A percentile compares a stretch with the other conserved stretches of the same genome.
phyloP scores from a whole-genome alignment of 2,888 invertebrate species.

The Lasius fuliginosus region DNA sequence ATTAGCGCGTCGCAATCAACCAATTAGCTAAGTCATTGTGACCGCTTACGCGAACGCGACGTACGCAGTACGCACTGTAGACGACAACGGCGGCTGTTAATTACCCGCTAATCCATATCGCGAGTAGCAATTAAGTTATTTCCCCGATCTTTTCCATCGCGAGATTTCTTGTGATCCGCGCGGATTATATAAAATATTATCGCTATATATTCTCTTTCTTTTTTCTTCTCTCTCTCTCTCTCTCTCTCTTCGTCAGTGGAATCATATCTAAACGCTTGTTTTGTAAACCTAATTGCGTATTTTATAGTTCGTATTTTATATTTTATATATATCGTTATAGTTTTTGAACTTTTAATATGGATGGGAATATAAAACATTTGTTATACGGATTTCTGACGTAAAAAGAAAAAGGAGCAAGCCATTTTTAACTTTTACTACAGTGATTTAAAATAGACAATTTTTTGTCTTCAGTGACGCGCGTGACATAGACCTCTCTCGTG shows the following conservation, averaged over 20 bases:
- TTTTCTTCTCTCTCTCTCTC: background rate
- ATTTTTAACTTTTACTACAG: background rate
- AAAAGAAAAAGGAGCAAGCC: background rate
- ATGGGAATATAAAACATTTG: background rate
- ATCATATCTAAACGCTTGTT: constrained; percentile 12
- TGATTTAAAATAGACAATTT: background rate
- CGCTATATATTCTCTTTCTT: background rate
- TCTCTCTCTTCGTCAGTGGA: background rate
- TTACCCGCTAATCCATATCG: constrained; percentile 40
- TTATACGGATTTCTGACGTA: background rate
- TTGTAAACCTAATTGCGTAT: constrained; percentile 8
- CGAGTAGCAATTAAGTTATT: constrained; percentile 29
- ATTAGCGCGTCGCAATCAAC: constrained; percentile 82
- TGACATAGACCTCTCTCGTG: background rate
- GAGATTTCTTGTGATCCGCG: background rate
- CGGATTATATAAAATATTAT: constrained; percentile 24
- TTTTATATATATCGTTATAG: background rate
- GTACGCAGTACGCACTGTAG: constrained; percentile 14
- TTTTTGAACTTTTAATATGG: background rate
- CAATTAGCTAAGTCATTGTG: constrained; percentile 82
- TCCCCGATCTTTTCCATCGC: constrained; percentile 5
- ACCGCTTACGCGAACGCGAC: constrained; percentile 65
- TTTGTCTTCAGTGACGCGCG: background rate
- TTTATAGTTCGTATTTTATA: no score
- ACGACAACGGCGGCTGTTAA: constrained; percentile 44